Conservation (phyloP, 2,113 vertebrate genomes). For the Capra hircus region DNA sequence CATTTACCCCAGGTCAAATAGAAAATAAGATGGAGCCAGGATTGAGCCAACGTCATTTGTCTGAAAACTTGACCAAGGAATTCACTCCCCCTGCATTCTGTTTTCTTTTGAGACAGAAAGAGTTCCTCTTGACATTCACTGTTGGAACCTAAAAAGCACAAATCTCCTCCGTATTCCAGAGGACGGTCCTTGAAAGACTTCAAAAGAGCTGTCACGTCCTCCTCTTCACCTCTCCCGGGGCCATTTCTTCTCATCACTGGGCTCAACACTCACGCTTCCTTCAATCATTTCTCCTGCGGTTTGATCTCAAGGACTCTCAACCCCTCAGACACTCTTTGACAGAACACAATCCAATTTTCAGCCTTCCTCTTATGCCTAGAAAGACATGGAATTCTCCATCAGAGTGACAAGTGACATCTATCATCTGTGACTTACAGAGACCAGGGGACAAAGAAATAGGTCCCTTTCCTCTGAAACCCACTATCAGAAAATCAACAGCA, state of each 20-base stretch:
- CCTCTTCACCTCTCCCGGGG: not conserved
- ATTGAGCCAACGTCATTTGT: not conserved
- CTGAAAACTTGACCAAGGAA: not conserved
- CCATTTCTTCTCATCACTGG: not conserved
- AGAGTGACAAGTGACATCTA: not conserved
- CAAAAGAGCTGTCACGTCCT: not conserved
- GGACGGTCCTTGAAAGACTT: not conserved
- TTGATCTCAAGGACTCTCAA: not conserved
- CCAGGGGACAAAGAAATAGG: not conserved
- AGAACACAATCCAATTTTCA: not conserved
- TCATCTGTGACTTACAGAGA: not conserved
- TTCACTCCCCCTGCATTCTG: not conserved
- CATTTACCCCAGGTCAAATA: not conserved
- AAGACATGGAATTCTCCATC: not conserved
- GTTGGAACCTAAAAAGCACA: not conserved
- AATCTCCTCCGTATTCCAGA: not conserved
- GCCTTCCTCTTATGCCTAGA: not conserved
- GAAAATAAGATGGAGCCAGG: not conserved
- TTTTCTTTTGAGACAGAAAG: not conserved
- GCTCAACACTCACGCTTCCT: not conserved
- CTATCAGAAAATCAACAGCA: not conserved
- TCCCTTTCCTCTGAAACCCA: not conserved
- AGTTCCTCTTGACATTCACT: not conserved
- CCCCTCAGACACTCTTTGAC: not conserved
- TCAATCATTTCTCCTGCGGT: not conserved